A percentile compares a stretch with the other conserved stretches of the same genome.
These are phyloP conservation scores for Somateria mollissima DNA, from an alignment of 2,797 vertebrate genomes.

Conservation along the genomic window DNA sequence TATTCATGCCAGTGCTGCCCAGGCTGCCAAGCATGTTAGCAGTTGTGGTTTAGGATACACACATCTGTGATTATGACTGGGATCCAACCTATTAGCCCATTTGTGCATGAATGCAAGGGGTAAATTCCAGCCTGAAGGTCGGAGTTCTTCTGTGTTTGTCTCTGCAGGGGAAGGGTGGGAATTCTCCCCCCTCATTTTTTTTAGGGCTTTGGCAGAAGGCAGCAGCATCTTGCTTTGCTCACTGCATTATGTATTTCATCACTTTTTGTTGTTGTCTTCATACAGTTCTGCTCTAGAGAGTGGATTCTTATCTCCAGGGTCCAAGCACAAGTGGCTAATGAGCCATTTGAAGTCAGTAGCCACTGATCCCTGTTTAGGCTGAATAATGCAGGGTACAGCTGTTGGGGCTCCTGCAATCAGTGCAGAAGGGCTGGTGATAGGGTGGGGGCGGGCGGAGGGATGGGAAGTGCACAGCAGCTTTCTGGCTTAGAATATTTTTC, in stretches of 20 bases:
- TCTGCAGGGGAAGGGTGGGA: neutral
- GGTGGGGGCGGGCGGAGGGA: neutral
- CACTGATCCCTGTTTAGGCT: neutral
- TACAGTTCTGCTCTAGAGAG: neutral
- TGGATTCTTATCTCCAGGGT: neutral
- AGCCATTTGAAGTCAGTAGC: neutral
- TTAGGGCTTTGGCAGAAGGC: neutral
- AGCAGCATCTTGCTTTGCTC: neutral
- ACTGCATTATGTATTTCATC: neutral
- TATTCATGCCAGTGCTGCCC: rapidly evolving
- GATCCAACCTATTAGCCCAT: neutral
- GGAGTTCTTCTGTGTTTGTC: neutral
- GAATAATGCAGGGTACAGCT: constrained; percentile 2
- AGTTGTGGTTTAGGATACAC: neutral
- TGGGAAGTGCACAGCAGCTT: neutral
- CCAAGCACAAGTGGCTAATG: constrained; percentile 34
- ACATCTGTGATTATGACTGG: constrained; percentile 6
- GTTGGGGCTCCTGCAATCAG: neutral
- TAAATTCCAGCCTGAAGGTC: neutral
- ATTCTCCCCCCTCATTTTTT: neutral
- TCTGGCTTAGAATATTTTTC: neutral
- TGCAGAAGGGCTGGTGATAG: neutral
- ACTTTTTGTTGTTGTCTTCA: neutral
- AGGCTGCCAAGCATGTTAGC: neutral
- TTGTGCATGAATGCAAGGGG: neutral